Evolutionary conservation across 2,113 vertebrate genomes (phyloP).

Genomic region (cattle (Bos taurus)): DNA sequence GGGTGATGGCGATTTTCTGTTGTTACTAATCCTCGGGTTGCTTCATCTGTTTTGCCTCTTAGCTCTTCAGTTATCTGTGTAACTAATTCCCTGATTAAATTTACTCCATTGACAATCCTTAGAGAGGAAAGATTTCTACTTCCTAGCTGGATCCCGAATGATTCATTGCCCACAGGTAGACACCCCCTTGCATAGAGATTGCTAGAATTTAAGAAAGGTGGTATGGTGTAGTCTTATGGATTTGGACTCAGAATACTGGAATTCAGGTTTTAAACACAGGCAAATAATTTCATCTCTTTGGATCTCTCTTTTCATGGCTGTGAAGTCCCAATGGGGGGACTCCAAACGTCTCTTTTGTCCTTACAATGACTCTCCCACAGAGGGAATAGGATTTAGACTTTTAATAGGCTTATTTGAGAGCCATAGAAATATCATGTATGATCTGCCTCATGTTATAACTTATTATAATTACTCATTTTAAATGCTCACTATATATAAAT

Average conservation of each 20-base stretch:
- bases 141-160: neutral
- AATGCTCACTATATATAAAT: slow-evolving; percentile 68
- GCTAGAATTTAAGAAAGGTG: neutral
- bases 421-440: slow-evolving; percentile 60
- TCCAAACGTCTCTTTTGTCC: slow-evolving; percentile 1
- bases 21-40: neutral
- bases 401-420: slow-evolving; percentile 61
- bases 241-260: neutral
- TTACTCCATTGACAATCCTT: neutral
- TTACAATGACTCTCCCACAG: slow-evolving; percentile 19
- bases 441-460: slow-evolving; percentile 58
- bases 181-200: neutral
- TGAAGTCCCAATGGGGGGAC: neutral
- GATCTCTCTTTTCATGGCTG: neutral
- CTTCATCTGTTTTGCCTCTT: slow-evolving; percentile 12
- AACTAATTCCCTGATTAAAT: neutral
- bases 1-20: neutral
- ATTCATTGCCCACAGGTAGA: neutral
- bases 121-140: neutral
- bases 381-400: slow-evolving; percentile 23
- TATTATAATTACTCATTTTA: slow-evolving; percentile 70
- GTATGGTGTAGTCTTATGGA: neutral
- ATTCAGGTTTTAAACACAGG: neutral
- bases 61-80: neutral
- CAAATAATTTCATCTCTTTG: slow-evolving; percentile 19